Evolutionary conservation across 2,797 vertebrate genomes (phyloP).

Genomic region (Cercopithecus hamlyni): DNA sequence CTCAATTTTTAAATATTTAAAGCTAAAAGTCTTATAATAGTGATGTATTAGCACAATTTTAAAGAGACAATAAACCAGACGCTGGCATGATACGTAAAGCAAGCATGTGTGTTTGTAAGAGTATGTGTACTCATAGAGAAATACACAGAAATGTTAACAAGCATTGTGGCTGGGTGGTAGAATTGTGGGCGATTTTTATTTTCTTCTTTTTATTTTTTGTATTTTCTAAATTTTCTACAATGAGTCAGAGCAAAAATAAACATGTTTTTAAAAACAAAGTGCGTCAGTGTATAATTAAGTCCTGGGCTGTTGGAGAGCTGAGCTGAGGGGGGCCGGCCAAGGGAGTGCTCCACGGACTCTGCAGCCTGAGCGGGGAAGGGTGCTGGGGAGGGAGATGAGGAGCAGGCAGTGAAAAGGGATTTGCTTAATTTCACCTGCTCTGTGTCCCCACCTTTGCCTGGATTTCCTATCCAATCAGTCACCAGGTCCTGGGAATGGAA

Average conservation of each 20-base stretch:
- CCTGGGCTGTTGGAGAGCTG: not conserved
- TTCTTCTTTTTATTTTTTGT: constrained; percentile 60
- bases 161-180: constrained; percentile 59
- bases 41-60: too few species aligned
- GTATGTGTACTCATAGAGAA: not conserved
- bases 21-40: not conserved
- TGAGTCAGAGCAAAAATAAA: constrained; percentile 80
- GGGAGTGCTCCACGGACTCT: not conserved
- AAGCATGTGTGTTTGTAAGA: not conserved
- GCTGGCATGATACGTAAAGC: not conserved
- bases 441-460: not conserved
- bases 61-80: not conserved
- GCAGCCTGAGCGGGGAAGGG: not conserved
- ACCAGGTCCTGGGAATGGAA: not conserved
- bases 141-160: not conserved
- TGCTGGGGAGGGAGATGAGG: accelerated
- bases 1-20: not conserved
- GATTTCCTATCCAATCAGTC: not conserved
- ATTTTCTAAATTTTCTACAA: constrained; percentile 76
- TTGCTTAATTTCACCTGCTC: not conserved
- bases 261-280: constrained; percentile 72
- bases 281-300: constrained; percentile 71
- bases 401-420: not conserved
- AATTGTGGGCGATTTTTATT: constrained; percentile 46
- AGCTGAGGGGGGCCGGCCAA: not conserved